Conservation (phyloP, 2,888 invertebrate genomes). For the Scaptomyza reducta region DNA sequence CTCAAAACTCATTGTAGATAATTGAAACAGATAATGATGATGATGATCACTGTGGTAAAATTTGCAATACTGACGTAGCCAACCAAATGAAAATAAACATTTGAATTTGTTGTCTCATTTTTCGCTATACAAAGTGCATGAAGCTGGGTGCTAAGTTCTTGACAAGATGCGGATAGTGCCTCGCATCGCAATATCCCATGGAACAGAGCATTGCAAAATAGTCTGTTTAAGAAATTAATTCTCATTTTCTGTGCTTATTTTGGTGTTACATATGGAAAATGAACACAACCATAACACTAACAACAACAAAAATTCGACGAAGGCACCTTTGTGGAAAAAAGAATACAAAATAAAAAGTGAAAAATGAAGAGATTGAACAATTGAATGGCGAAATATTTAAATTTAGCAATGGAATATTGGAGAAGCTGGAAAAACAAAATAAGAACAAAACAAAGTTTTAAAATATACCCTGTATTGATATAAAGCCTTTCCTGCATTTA, state of each 20-base stretch:
- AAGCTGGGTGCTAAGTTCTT: conserved; percentile 10
- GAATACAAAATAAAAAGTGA: background rate
- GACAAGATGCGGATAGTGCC: conserved; percentile 2
- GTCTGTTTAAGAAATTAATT: conserved; percentile 21
- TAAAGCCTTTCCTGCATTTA: too few relatives aligned
- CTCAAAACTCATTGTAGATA: conserved; percentile 44
- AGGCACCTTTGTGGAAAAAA: conserved; percentile 38
- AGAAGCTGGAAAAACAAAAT: conserved; percentile 17
- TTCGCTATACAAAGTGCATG: conserved; percentile 10
- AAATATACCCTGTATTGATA: background rate
- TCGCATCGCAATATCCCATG: background rate
- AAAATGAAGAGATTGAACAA: conserved; percentile 15
- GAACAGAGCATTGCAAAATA: conserved; percentile 22
- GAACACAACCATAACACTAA: conserved; percentile 12
- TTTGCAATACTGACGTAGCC: conserved; percentile 32
- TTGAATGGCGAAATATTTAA: conserved; percentile 75
- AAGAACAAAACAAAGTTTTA: conserved; percentile 2
- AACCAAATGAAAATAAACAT: conserved; percentile 33
- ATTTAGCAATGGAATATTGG: conserved; percentile 49
- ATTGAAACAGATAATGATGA: conserved; percentile 39
- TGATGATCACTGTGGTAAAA: conserved; percentile 9
- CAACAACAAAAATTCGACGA: conserved; percentile 23
- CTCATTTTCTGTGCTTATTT: conserved; percentile 52
- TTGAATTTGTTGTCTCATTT: conserved; percentile 7
- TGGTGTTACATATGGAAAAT: conserved; percentile 13